Conservation (phyloP, 2,888 invertebrate genomes). For the Xanthorhoe designata region DNA sequence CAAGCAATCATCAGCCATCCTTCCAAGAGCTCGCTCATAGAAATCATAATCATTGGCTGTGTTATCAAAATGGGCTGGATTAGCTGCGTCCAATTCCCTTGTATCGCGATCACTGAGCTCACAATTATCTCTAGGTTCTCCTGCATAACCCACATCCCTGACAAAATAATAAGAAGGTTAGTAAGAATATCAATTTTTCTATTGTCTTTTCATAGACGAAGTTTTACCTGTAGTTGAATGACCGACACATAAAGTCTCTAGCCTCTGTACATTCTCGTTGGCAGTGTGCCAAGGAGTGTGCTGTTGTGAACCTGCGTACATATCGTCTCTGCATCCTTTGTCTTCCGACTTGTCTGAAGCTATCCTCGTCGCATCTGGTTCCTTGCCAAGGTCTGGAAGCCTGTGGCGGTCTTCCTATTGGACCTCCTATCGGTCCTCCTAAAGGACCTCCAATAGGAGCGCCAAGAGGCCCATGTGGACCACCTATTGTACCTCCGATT, state of each 20-base stretch:
- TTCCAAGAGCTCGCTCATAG: slow-evolving; percentile 91
- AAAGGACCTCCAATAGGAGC: slow-evolving; percentile 65
- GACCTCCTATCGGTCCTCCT: slow-evolving; percentile 66
- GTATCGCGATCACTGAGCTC: slow-evolving; percentile 95
- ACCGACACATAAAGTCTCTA: slow-evolving; percentile 93
- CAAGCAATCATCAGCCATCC: slow-evolving; percentile 92
- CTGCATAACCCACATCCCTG: slow-evolving; percentile 86
- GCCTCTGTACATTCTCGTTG: slow-evolving; percentile 94
- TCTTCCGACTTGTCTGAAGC: slow-evolving; percentile 93
- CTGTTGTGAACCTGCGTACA: slow-evolving; percentile 90
- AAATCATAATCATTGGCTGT: slow-evolving; percentile 93
- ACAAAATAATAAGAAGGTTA: slow-evolving; percentile 39
- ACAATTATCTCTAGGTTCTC: slow-evolving; percentile 91
- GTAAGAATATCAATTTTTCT: slow-evolving; percentile 15
- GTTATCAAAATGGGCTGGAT: slow-evolving; percentile 93
- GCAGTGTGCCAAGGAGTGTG: slow-evolving; percentile 91
- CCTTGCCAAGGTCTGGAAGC: slow-evolving; percentile 76
- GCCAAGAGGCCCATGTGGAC: slow-evolving; percentile 53
- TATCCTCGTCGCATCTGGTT: slow-evolving; percentile 93
- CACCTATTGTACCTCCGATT: slow-evolving; percentile 50
- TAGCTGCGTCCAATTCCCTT: slow-evolving; percentile 92
- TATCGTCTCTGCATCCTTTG: slow-evolving; percentile 92
- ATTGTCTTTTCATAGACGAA: slow-evolving; percentile 33
- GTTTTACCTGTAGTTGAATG: slow-evolving; percentile 92
- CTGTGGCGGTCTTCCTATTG: slow-evolving; percentile 66